phyloP scores from a whole-genome alignment of 37 sponge, comb jelly and placozoan genomes.

The Aphrocallistes beatrix region DNA sequence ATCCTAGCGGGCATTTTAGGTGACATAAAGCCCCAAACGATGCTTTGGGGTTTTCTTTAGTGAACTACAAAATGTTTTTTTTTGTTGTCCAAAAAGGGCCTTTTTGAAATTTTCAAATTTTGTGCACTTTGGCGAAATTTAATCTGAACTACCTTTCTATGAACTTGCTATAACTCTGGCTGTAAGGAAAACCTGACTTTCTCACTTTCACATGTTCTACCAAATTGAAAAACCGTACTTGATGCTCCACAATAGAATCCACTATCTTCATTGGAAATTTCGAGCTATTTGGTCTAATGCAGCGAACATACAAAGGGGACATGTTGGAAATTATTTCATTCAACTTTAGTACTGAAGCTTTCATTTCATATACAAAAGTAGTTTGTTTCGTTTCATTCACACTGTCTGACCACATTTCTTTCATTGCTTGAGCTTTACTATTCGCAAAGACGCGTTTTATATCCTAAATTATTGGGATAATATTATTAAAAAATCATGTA shows the following conservation, averaged over 20 bases:
- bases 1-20: too few relatives aligned
- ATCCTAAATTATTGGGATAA: too few relatives aligned
- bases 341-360: background rate
- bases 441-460: background rate
- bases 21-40: too few relatives aligned
- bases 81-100: too few relatives aligned
- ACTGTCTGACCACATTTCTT: background rate
- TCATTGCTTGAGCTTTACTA: background rate
- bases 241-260: background rate
- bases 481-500: too few relatives aligned
- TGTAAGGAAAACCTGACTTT: background rate
- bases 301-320: background rate
- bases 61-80: too few relatives aligned
- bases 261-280: background rate
- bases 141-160: background rate
- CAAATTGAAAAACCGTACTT: background rate
- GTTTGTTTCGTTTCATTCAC: background rate
- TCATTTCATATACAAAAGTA: background rate
- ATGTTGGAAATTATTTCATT: background rate
- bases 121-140: too few relatives aligned
- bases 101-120: too few relatives aligned
- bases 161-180: background rate
- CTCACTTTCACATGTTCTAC: background rate
- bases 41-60: too few relatives aligned
- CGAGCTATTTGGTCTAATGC: background rate